Evolutionary conservation across 2,797 vertebrate species (phyloP).

Genomic region (Fistularia commersonii): DNA sequence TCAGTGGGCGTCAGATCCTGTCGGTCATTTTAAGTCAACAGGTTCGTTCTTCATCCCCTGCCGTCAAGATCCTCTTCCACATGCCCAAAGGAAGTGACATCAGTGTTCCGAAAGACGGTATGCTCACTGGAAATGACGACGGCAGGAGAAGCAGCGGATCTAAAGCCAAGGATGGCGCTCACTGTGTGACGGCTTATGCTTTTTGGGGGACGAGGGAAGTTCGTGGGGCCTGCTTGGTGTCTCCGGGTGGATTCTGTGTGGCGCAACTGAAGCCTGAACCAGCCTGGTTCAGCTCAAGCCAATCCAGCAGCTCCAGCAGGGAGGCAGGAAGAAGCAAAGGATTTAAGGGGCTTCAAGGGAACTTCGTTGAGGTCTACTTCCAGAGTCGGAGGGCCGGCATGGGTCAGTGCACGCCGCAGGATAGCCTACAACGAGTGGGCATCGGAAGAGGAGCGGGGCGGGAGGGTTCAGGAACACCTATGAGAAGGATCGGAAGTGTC

Average conservation of each 20-base stretch:
- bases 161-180: constrained; percentile 40
- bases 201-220: constrained; percentile 87
- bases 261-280: constrained; percentile 82
- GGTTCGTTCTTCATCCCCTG: constrained; percentile 79
- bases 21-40: constrained; percentile 78
- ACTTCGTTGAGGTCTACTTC: constrained; percentile 88
- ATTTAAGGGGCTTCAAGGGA: constrained; percentile 68
- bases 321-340: constrained; percentile 62
- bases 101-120: constrained; percentile 57
- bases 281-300: constrained; percentile 81
- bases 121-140: constrained; percentile 34
- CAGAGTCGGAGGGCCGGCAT: constrained; percentile 66
- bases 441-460: constrained; percentile 49
- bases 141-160: constrained; percentile 15
- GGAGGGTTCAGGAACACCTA: constrained; percentile 70
- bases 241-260: constrained; percentile 84
- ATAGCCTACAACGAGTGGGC: constrained; percentile 59
- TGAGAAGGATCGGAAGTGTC: constrained; percentile 87
- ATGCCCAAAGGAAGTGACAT: constrained; percentile 52
- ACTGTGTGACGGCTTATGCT: constrained; percentile 87
- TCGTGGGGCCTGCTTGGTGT: constrained; percentile 78
- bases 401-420: constrained; percentile 79
- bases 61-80: constrained; percentile 88
- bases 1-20: constrained; percentile 74
- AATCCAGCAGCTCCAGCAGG: constrained; percentile 69